Evolutionary conservation across 2,797 vertebrate species (phyloP).

Genomic region (Anas flavirostris): DNA sequence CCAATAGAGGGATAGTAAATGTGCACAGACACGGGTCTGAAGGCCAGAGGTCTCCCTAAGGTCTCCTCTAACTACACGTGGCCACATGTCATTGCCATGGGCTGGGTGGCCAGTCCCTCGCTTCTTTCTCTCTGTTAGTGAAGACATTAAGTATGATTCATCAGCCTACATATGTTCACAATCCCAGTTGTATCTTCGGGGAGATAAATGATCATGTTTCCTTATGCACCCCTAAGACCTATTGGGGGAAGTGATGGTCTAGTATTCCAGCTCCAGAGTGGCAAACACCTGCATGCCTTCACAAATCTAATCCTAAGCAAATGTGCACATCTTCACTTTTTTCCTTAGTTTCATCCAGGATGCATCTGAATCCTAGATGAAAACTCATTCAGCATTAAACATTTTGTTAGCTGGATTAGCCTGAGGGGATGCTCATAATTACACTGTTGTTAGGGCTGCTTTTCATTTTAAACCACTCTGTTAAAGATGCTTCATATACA

Average conservation of each 20-base stretch:
- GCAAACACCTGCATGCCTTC: background rate
- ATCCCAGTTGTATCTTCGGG: background rate
- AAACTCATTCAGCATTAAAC: background rate
- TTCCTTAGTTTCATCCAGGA: background rate
- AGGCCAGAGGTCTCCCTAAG: background rate
- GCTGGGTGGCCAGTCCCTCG: background rate
- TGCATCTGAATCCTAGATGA: background rate
- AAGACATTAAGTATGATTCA: background rate
- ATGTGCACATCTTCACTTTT: fast-evolving
- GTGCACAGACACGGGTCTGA: background rate
- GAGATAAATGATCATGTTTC: background rate
- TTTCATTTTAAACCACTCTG: background rate
- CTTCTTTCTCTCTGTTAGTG: background rate
- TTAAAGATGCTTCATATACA: background rate
- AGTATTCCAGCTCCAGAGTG: background rate
- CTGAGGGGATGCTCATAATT: background rate
- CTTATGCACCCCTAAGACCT: background rate
- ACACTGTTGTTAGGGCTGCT: background rate
- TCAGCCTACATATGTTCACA: background rate
- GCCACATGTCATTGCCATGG: background rate
- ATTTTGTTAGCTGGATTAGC: background rate
- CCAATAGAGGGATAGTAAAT: background rate
- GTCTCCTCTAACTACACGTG: background rate
- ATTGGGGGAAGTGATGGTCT: background rate
- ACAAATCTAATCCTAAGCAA: background rate